phyloP scores from a whole-genome alignment of 2,113 vertebrate species.

The Andinoacara biseriatus region DNA sequence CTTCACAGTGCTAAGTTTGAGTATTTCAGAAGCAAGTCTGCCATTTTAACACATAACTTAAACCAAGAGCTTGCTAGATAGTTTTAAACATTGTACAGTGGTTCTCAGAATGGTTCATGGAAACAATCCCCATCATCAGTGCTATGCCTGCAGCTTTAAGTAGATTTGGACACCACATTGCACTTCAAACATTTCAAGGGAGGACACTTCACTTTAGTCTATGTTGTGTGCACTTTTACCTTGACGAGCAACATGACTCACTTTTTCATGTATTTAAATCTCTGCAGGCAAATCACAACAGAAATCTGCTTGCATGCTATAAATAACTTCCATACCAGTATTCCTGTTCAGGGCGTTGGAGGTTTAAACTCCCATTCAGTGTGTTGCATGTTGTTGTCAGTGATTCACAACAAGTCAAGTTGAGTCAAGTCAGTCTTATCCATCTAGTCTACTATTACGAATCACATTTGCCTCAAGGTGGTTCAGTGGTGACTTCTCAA shows the following conservation, averaged over 20 bases:
- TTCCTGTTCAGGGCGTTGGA: neutral
- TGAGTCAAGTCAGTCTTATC: neutral
- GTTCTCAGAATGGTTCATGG: neutral
- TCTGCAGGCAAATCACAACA: slow-evolving; percentile 1
- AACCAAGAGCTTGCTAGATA: neutral
- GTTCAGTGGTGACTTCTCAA: no score
- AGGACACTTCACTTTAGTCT: neutral
- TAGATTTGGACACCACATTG: slow-evolving; percentile 1
- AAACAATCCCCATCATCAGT: neutral
- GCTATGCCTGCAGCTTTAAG: neutral
- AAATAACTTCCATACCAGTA: slow-evolving; percentile 3
- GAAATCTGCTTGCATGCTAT: neutral
- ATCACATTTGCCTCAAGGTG: neutral
- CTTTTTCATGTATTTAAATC: neutral
- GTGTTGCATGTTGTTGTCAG: slow-evolving; percentile 20
- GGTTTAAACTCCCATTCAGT: slow-evolving; percentile 5
- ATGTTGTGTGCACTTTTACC: neutral
- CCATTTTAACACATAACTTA: neutral
- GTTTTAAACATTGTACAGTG: neutral
- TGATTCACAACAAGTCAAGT: slow-evolving; percentile 17
- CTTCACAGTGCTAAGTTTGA: neutral
- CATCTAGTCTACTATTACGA: neutral
- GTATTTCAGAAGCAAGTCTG: neutral
- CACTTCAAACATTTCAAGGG: neutral
- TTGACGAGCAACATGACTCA: neutral